Conservation (phyloP, 2,888 invertebrate species). For the Iselma pallidipennis region DNA sequence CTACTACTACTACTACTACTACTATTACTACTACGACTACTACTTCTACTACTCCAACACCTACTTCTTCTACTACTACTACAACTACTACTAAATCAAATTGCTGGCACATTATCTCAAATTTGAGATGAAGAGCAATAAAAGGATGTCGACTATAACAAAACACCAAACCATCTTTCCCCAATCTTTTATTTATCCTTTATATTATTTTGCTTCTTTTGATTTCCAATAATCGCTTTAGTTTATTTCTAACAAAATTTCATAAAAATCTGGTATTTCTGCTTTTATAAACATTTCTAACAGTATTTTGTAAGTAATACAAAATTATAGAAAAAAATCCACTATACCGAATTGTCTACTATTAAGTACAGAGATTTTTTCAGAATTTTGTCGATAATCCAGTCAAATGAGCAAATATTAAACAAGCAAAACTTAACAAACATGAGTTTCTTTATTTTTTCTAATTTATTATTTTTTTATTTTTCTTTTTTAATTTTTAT, state of each 20-base stretch:
- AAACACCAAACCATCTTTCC: background rate
- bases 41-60: background rate
- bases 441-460: slow-evolving; percentile 3
- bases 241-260: background rate
- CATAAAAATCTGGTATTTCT: too few species aligned
- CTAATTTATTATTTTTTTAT: slow-evolving; percentile 20
- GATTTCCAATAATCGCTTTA: background rate
- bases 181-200: background rate
- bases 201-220: background rate
- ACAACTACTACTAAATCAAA: background rate
- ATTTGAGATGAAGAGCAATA: background rate
- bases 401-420: background rate
- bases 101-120: too few species aligned
- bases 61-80: background rate
- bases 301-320: background rate
- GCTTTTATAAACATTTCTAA: too few species aligned
- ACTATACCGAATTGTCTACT: background rate
- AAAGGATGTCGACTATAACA: background rate
- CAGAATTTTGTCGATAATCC: background rate
- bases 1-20: background rate
- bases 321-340: background rate
- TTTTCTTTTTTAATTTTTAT: slow-evolving; percentile 16
- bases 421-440: background rate
- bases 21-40: background rate
- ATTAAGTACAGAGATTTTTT: background rate